Evolutionary conservation across 2,888 invertebrate species (phyloP), one percentile per base, ranked within the genome.

Genomic region (Rhopalosiphum nymphaeae): DNA sequence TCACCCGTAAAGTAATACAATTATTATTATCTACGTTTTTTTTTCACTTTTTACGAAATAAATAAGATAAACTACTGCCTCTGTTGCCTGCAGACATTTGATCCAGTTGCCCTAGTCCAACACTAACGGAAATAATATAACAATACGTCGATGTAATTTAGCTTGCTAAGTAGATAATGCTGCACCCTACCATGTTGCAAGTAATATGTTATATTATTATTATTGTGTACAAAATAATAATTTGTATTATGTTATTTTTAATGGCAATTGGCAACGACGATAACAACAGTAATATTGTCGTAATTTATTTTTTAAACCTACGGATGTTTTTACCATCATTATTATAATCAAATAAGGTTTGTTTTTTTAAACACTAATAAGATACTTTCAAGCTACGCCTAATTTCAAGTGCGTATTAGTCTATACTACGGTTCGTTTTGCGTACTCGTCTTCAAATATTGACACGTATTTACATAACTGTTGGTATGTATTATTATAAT

Each of bases 241-340:
- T 78, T 78, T 78, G 36, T 78, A 36, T 36, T 78, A 78, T 78
- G 78, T 78, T 78, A 78, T 36, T 78, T 78, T 78, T 78, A 78
- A 78, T 78, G 36, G 78, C 78, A 36, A 36, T 3, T 78, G 36
- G 78, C 78, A 36, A 36, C 9, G 21, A 78, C 36, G 78, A 36
- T 36, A 21, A 78, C 78, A 61, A 61, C 9, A 67, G n/a, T n/a
- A 36, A 78, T 36, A 36, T 78, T 78, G 36, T 21, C 21, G 1
- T 9, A 9, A 78, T 78, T 67, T 67, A 16, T 78, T 36, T 78
- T 9, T n/a, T n/a, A 78, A 78, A 78, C n/a, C 4, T 36, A 78
- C n/a, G 16, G 2, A 78, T 78, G 36, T 78, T 78, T 78, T 78
- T 9, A 67, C 5, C 21, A 36, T 36, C 36, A 78, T 36, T 78